These are phyloP conservation scores for Ernsta delagoae DNA, from an alignment of 2,888 invertebrate genomes.

Conservation along the genomic window DNA sequence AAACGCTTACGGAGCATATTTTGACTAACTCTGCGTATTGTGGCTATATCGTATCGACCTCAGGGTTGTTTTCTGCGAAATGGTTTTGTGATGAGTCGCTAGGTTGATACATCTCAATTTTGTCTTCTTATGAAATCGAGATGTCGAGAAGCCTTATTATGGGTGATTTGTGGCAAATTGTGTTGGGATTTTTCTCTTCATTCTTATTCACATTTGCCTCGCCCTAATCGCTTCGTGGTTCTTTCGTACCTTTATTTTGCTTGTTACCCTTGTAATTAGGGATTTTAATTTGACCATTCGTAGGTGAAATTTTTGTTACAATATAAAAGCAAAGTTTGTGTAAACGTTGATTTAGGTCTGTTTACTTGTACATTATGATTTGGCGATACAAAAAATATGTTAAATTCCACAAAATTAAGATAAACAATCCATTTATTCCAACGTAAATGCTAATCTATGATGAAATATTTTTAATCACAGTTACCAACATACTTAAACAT, in stretches of 20 bases:
- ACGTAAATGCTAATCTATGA: too few relatives aligned
- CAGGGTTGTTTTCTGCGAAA: too few relatives aligned
- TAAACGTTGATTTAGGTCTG: neutral
- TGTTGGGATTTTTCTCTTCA: neutral
- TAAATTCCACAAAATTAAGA: too few relatives aligned
- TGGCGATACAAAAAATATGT: neutral
- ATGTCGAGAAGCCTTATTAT: too few relatives aligned
- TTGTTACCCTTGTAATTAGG: neutral
- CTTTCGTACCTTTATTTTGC: neutral
- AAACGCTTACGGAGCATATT: conserved; percentile 37
- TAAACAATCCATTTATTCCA: too few relatives aligned
- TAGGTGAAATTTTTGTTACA: neutral
- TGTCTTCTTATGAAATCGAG: conserved; percentile 11
- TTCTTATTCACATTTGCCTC: neutral
- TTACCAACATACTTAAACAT: too few relatives aligned
- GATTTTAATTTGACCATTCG: neutral
- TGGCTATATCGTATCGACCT: too few relatives aligned
- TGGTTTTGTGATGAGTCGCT: conserved; percentile 22
- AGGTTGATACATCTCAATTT: conserved; percentile 15
- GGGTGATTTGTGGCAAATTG: neutral
- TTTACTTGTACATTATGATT: neutral
- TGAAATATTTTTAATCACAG: too few relatives aligned
- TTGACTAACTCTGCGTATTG: conserved; percentile 25
- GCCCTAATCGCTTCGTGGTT: neutral
- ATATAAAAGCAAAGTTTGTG: neutral